Evolutionary conservation across 2,113 vertebrate species (phyloP), one percentile per base, ranked within the genome.

Genomic region (Mastomys coucha): DNA sequence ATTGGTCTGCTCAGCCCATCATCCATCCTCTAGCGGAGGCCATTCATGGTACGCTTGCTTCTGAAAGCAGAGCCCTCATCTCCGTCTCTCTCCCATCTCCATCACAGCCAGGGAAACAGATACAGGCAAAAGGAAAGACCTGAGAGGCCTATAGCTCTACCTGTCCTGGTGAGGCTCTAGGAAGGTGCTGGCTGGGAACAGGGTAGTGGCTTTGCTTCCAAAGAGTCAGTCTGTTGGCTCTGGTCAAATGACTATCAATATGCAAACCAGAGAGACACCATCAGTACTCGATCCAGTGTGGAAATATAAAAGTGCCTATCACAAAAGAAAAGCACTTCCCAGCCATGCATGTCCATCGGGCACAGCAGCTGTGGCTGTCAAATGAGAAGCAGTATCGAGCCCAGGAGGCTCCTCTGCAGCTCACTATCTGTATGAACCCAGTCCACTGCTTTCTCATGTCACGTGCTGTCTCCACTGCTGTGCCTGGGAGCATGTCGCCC

Each of bases 271-370:
- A 60, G n/a, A 42, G 58, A 28, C 58, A 42, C n/a, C 24, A 42
- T 17, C 13, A n/a, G 24, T 26, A 82, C 12, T 88, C n/a, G 63
- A 69, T 5, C 31, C 42, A 45, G 56, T 4, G 0, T 17, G 33
- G 31, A n/a, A 58, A 65, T 31, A 1, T 39, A 22, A 33, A 78
- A 53, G 14, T 16, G 16, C 7, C n/a, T 42, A 11, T 16, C 45
- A 56, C 5, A 39, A 73, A 88, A 22, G 60, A 60, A 51, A 72
- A 17, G 1, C 0, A 6, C 4, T 28, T 42, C 20, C 51, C 45
- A n/a, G 6, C 16, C 11, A 14, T 1, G 2, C 16, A 0, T 5
- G 2, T 2, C 20, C 0, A 7, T 39, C 19, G 17, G 63, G 19
- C 53, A 33, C 33, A 3, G 5, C 1, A 53, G 51, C 33, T 31